phyloP scores from a whole-genome alignment of 2,888 invertebrate genomes.

The Habroteleia sp. region DNA sequence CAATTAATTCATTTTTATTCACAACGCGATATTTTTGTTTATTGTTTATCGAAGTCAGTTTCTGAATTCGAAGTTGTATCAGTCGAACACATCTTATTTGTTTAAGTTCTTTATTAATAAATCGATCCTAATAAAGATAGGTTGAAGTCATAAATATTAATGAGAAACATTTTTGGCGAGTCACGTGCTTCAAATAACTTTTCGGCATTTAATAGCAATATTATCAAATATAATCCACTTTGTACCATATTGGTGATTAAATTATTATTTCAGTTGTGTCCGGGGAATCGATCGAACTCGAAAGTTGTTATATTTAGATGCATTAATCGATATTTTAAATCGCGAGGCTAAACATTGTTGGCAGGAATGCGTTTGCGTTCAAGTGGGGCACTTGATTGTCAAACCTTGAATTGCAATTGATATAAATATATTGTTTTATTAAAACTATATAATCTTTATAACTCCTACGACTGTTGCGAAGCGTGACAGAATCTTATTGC shows the following conservation, averaged over 20 bases:
- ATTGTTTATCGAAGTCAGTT: too few species aligned
- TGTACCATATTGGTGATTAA: background rate
- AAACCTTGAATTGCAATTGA: slow-evolving; percentile 25
- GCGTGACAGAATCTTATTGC: too few species aligned
- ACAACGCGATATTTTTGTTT: too few species aligned
- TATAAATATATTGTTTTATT: slow-evolving; percentile 23
- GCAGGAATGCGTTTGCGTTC: slow-evolving; percentile 8
- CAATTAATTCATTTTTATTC: too few species aligned
- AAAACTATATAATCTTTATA: too few species aligned
- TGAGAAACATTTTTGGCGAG: background rate
- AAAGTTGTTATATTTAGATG: slow-evolving; percentile 12
- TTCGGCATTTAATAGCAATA: background rate
- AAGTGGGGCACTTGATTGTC: slow-evolving; percentile 13
- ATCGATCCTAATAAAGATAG: too few species aligned
- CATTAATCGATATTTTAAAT: slow-evolving; percentile 30
- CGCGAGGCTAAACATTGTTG: slow-evolving; percentile 27
- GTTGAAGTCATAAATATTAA: slow-evolving; percentile 11
- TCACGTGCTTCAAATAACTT: slow-evolving; percentile 1
- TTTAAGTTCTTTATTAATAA: too few species aligned
- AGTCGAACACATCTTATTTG: too few species aligned
- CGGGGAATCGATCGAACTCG: background rate
- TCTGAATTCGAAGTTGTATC: too few species aligned
- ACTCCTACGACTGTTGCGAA: too few species aligned
- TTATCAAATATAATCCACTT: background rate
- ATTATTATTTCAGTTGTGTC: slow-evolving; percentile 2